These are phyloP conservation scores for Hyphantria cunea DNA, from an alignment of 1,140 invertebrate species.

Conservation along the genomic window DNA sequence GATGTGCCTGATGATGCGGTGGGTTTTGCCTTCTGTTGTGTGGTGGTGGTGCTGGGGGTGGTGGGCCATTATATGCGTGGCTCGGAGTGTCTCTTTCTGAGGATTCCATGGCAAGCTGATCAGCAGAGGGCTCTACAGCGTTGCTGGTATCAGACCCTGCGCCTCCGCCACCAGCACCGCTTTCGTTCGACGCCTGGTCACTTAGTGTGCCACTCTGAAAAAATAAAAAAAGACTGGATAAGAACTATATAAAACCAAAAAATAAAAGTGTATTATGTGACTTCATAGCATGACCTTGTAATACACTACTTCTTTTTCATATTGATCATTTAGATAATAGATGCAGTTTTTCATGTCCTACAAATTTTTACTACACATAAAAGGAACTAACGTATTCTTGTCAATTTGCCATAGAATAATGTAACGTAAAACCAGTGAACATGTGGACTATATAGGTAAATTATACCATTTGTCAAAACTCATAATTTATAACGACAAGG, in stretches of 20 bases:
- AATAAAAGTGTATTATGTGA: background rate
- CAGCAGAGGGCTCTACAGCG: conserved; percentile 74
- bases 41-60: conserved; percentile 71
- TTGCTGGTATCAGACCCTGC: conserved; percentile 56
- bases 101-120: conserved; percentile 87
- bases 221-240: conserved; percentile 4
- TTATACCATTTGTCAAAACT: conserved; percentile 35
- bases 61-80: conserved; percentile 79
- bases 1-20: conserved; percentile 82
- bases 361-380: too few relatives aligned
- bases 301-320: too few relatives aligned
- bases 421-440: conserved; percentile 18
- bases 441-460: conserved; percentile 21
- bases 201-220: conserved; percentile 68
- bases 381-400: too few relatives aligned
- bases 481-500: conserved; percentile 48
- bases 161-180: conserved; percentile 53
- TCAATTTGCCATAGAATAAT: conserved; percentile 8
- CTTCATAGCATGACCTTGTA: conserved; percentile 1
- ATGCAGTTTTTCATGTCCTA: too few relatives aligned
- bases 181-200: conserved; percentile 70
- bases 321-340: too few relatives aligned
- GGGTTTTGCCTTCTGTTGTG: conserved; percentile 73
- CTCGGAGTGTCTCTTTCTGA: conserved; percentile 83
- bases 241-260: background rate